A percentile compares a stretch with the other conserved stretches of the same genome.
These are phyloP conservation scores for Ichneumoninae sp. DNA, from an alignment of 2,888 invertebrate species.

Conservation along the genomic window DNA sequence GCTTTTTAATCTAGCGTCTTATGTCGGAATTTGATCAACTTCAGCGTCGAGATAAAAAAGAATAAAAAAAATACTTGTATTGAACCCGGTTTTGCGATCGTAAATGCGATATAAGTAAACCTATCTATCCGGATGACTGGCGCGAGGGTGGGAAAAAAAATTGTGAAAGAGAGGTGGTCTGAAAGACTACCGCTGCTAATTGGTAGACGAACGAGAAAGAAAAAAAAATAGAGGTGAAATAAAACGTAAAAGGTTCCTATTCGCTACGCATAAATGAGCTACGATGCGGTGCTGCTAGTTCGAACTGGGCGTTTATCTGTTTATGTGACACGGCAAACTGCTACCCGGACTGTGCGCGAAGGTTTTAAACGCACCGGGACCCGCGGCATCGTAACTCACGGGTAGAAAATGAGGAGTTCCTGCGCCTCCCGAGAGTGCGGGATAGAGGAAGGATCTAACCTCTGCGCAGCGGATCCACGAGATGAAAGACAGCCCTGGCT, in stretches of 20 bases:
- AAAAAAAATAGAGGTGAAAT: conserved; percentile 2
- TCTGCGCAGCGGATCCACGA: background rate
- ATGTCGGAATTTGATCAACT: background rate
- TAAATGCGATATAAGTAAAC: conserved; percentile 19
- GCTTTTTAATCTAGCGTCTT: background rate
- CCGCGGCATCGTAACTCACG: conserved; percentile 35
- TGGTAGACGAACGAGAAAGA: conserved; percentile 11
- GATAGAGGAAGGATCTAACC: background rate
- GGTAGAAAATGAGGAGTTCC: conserved; percentile 49
- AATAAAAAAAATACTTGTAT: background rate
- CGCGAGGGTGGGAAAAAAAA: conserved; percentile 30
- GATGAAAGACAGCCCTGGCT: background rate
- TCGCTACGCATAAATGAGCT: conserved; percentile 37
- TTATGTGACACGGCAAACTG: conserved; percentile 53
- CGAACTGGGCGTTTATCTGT: conserved; percentile 36
- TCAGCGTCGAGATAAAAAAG: background rate
- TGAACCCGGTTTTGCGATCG: conserved; percentile 17
- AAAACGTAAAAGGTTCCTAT: conserved; percentile 19
- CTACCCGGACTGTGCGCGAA: conserved; percentile 12
- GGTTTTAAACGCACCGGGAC: conserved; percentile 12
- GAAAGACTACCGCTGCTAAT: conserved; percentile 27
- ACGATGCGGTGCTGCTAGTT: background rate
- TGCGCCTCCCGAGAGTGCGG: background rate
- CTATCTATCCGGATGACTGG: conserved; percentile 23
- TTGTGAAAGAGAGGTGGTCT: background rate